These are phyloP conservation scores for Procavia capensis DNA, from an alignment of 2,113 vertebrate genomes.

Conservation along the genomic window DNA sequence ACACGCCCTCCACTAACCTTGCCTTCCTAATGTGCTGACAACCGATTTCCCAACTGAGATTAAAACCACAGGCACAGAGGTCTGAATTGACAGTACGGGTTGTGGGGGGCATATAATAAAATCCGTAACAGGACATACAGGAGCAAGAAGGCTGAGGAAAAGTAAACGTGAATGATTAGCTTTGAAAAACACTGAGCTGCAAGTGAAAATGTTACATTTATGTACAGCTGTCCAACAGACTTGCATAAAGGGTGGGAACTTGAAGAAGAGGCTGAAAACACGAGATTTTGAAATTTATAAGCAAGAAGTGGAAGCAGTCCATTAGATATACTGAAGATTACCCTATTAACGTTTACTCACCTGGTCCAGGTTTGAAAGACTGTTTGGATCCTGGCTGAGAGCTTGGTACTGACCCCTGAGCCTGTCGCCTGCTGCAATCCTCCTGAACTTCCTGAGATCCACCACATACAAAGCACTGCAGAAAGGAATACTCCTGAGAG, in stretches of 20 bases:
- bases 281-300: not conserved
- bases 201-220: not conserved
- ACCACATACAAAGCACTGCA: constrained; percentile 96
- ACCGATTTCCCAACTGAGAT: no score
- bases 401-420: constrained; percentile 97
- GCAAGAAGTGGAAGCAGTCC: not conserved
- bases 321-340: not conserved
- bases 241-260: not conserved
- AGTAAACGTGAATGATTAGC: not conserved
- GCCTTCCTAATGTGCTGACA: no score
- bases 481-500: not conserved
- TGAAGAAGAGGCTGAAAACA: not conserved
- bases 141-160: not conserved
- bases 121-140: not conserved
- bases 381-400: constrained; percentile 97
- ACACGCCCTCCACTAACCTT: no score
- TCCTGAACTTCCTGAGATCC: constrained; percentile 97
- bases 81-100: no score
- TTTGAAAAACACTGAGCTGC: not conserved
- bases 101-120: no score
- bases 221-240: not conserved
- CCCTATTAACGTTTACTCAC: constrained; percentile 79
- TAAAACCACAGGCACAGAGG: no score
- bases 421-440: constrained; percentile 96
- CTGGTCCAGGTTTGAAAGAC: constrained; percentile 98